Evolutionary conservation across 92 coral and sea anemone genomes (phyloP).

Genomic region (Montipora capitata): DNA sequence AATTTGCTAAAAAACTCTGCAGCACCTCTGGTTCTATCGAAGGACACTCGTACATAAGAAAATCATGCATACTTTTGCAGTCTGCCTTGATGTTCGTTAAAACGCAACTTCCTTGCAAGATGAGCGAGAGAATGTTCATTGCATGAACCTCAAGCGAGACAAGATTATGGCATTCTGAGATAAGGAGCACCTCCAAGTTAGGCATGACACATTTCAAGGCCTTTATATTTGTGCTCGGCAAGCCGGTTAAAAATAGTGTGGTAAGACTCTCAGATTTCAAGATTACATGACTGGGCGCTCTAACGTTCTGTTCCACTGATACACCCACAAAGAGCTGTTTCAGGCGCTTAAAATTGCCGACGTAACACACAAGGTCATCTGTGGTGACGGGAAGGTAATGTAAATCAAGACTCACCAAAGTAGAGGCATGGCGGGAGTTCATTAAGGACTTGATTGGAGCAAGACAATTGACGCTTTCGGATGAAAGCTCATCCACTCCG

Average conservation of each 20-base stretch:
- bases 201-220: slow-evolving; percentile 74
- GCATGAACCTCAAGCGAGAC: slow-evolving; percentile 72
- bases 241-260: slow-evolving; percentile 77
- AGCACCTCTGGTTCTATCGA: slow-evolving; percentile 50
- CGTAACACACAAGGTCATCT: slow-evolving; percentile 65
- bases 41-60: slow-evolving; percentile 79
- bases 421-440: slow-evolving; percentile 73
- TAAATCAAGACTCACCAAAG: slow-evolving; percentile 78
- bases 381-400: slow-evolving; percentile 74
- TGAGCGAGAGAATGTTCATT: slow-evolving; percentile 59
- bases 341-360: slow-evolving; percentile 68
- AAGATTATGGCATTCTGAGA: slow-evolving; percentile 77
- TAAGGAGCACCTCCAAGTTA: slow-evolving; percentile 74
- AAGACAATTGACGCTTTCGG: slow-evolving; percentile 10
- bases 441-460: slow-evolving; percentile 69
- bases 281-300: slow-evolving; percentile 42
- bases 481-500: slow-evolving; percentile 49
- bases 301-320: slow-evolving; percentile 21
- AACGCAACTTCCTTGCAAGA: slow-evolving; percentile 67
- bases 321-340: slow-evolving; percentile 76
- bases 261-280: slow-evolving; percentile 72
- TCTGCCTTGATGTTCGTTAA: slow-evolving; percentile 58
- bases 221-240: slow-evolving; percentile 77
- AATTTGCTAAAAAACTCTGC: slow-evolving; percentile 54
- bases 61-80: slow-evolving; percentile 69